Conservation (phyloP, 2,113 vertebrate species). For the Notarius quadriscutis region DNA sequence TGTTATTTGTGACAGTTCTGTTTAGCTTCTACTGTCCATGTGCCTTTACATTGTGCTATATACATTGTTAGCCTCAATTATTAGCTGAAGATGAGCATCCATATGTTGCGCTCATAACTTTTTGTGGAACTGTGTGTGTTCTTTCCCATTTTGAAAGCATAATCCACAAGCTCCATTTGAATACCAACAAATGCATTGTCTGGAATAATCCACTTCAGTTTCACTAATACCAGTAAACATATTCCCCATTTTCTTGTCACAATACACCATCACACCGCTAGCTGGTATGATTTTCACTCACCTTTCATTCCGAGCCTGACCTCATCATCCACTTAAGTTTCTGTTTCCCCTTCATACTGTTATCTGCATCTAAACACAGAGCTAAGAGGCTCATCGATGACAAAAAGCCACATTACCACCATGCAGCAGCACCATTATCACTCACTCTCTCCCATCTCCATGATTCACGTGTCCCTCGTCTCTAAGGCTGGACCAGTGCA, state of each 20-base stretch:
- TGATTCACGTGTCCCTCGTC: neutral
- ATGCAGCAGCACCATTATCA: constrained; percentile 41
- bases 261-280: neutral
- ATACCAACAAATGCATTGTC: neutral
- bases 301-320: constrained; percentile 6
- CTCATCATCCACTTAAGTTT: constrained; percentile 24
- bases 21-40: neutral
- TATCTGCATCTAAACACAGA: constrained; percentile 13
- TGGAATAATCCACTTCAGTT: neutral
- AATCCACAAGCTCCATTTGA: neutral
- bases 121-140: neutral
- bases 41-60: neutral
- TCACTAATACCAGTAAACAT: neutral
- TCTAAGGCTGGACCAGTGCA: neutral
- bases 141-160: neutral
- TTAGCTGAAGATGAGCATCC: neutral
- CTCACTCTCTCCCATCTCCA: constrained; percentile 43
- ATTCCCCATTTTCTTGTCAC: constrained; percentile 6
- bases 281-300: constrained; percentile 9
- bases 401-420: constrained; percentile 20
- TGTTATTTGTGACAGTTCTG: neutral
- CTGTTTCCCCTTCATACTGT: neutral
- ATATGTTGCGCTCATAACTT: neutral
- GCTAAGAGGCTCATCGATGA: constrained; percentile 37
- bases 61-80: neutral